Evolutionary conservation across 2,888 invertebrate species (phyloP), one percentile per base, ranked within the genome.

Genomic region (Sesia bembeciformis): DNA sequence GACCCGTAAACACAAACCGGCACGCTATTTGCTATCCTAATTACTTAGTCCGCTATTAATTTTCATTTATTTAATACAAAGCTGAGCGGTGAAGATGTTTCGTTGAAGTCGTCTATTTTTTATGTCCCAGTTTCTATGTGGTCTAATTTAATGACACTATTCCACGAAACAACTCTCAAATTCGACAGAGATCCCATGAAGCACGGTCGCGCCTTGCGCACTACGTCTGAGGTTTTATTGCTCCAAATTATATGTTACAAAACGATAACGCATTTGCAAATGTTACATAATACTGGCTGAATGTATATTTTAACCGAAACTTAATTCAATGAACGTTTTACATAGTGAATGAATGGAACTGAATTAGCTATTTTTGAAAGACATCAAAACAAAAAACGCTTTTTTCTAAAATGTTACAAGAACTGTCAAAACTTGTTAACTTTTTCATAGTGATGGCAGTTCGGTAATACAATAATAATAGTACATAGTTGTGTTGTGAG

Each of bases 11-110:
- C 63, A 50, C 58, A 60, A 57, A 64, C 56, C 61, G 66, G 65
- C 81, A 83, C 80, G 83, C 77, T 62, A 79, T 70, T 77, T 67
- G 61, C 60, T 52, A 61, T 63, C 61, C 56, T 74, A 74, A 77
- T 76, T 74, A 73, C 58, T 66, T 56, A 60, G 60, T 59, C 55
- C 55, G 55, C 56, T 60, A 64, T 68, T 72, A 67, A 64, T 65
- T 69, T 60, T 59, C 65, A 57, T 43, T 57, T 55, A 57, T 58
- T 57, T 46, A 52, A 23, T 53, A 23, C 8, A 46, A n/a, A 46
- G 8, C n/a, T 7, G 46, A 46, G 23, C 23, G 23, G 1, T 23
- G 46, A 46, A 46, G 23, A 8, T 8, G 23, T 46, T 8, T 46
- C 46, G 4, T 6, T 7, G 46, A 46, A n/a, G 4, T 7, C 7